Conservation (phyloP, 1,140 invertebrate genomes). For the Dendroctonus valens region DNA sequence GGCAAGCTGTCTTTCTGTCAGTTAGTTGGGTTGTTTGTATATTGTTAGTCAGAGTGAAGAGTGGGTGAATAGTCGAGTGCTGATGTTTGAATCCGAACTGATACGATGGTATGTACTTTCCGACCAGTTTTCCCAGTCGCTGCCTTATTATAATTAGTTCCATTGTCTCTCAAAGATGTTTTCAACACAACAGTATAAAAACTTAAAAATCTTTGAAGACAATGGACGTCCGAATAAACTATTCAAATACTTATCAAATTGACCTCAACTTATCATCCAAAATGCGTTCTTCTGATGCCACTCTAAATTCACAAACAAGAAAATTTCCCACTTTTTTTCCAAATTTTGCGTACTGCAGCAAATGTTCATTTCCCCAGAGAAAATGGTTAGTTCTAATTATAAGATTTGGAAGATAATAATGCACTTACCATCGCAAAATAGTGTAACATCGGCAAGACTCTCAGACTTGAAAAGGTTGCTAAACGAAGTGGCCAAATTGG, state of each 20-base stretch:
- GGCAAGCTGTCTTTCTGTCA: too few species aligned
- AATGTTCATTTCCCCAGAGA: neutral
- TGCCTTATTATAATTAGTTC: too few species aligned
- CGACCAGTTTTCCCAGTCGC: too few species aligned
- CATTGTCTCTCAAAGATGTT: too few species aligned
- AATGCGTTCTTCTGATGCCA: neutral
- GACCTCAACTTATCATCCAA: neutral
- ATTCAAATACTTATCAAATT: neutral
- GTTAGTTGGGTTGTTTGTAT: too few species aligned
- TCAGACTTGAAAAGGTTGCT: slow-evolving; percentile 87
- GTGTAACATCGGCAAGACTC: slow-evolving; percentile 83
- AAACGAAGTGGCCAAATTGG: slow-evolving; percentile 82
- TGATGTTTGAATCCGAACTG: too few species aligned
- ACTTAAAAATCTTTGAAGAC: too few species aligned
- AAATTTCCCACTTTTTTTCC: neutral
- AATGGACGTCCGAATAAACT: too few species aligned
- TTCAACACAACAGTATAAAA: too few species aligned
- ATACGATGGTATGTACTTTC: too few species aligned
- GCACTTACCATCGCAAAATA: slow-evolving; percentile 84
- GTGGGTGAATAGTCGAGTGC: too few species aligned
- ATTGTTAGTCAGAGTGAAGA: too few species aligned
- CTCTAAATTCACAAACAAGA: neutral
- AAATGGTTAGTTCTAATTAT: neutral
- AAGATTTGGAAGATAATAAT: neutral
- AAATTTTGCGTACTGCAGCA: neutral